A percentile compares a stretch with the other conserved stretches of the same genome.
phyloP scores from a whole-genome alignment of 2,888 invertebrate genomes.

The Charanyca ferruginea region DNA sequence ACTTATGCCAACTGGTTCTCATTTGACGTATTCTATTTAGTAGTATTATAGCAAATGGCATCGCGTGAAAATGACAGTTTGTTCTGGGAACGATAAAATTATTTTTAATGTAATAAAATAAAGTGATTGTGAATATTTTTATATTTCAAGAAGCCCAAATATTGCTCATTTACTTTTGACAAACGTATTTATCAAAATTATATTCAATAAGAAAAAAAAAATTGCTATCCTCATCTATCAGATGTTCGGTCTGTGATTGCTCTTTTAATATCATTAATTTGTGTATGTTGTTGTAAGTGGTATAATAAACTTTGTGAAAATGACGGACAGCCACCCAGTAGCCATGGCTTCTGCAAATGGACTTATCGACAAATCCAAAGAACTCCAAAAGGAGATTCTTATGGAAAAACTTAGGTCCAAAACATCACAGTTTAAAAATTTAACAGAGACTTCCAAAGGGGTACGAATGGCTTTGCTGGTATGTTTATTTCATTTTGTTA shows the following conservation, averaged over 20 bases:
- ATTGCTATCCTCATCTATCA: slow-evolving; percentile 64
- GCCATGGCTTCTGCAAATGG: slow-evolving; percentile 80
- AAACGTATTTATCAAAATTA: slow-evolving; percentile 34
- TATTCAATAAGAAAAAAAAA: slow-evolving; percentile 56
- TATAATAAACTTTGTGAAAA: slow-evolving; percentile 65
- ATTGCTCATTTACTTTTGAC: slow-evolving; percentile 37
- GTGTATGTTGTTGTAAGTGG: slow-evolving; percentile 65
- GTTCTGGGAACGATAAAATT: slow-evolving; percentile 64
- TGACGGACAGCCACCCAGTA: slow-evolving; percentile 82
- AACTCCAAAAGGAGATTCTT: slow-evolving; percentile 94
- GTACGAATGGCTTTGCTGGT: slow-evolving; percentile 96
- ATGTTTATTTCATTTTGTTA: slow-evolving; percentile 68
- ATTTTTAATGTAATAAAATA: slow-evolving; percentile 53
- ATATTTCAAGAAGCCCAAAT: slow-evolving; percentile 32
- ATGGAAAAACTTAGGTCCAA: slow-evolving; percentile 98
- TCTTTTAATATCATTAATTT: slow-evolving; percentile 71
- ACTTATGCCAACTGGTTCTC: slow-evolving; percentile 34
- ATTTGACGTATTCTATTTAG: slow-evolving; percentile 39
- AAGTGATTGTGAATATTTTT: slow-evolving; percentile 51
- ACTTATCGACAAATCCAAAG: slow-evolving; percentile 86
- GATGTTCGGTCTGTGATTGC: slow-evolving; percentile 73
- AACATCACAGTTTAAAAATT: slow-evolving; percentile 95
- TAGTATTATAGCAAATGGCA: slow-evolving; percentile 77
- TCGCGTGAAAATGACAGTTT: slow-evolving; percentile 77
- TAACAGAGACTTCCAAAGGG: slow-evolving; percentile 96